Evolutionary conservation across 2,797 vertebrate species (phyloP).

Genomic region (Onychomys arenicola): DNA sequence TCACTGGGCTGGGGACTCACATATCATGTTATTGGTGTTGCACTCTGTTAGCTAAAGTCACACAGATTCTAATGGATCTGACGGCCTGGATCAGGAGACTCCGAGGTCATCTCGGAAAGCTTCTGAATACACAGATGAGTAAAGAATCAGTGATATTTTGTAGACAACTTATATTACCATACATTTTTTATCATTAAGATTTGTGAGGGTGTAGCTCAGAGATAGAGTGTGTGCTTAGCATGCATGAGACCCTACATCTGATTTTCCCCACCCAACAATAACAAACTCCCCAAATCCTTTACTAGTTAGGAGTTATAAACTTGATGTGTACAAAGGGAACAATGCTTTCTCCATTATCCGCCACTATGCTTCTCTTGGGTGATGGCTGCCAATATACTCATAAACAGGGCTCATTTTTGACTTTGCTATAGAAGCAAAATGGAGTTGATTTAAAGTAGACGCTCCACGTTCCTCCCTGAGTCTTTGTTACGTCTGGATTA

Average conservation of each 20-base stretch:
- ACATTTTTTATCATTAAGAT: not conserved
- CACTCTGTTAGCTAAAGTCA: not conserved
- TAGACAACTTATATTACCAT: not conserved
- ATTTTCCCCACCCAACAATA: not conserved
- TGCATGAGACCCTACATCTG: not conserved
- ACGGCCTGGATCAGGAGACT: not conserved
- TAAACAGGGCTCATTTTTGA: not conserved
- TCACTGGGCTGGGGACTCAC: not conserved
- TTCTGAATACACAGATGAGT: not conserved
- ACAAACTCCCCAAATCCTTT: not conserved
- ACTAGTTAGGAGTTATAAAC: not conserved
- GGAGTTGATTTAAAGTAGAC: not conserved
- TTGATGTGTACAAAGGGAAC: not conserved
- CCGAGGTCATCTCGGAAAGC: not conserved
- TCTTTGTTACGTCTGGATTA: not conserved
- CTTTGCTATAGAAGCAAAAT: not conserved
- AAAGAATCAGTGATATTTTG: not conserved
- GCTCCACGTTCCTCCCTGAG: not conserved
- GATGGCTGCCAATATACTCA: too few species aligned
- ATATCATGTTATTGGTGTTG: not conserved
- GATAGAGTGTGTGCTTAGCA: not conserved
- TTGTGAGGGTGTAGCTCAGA: not conserved
- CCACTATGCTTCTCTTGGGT: not conserved
- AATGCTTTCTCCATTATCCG: not conserved
- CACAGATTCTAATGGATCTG: not conserved